A percentile compares a stretch with the other conserved stretches of the same genome.
These are phyloP conservation scores for Siniperca chuatsi DNA, from an alignment of 2,113 vertebrate genomes.

Conservation along the genomic window DNA sequence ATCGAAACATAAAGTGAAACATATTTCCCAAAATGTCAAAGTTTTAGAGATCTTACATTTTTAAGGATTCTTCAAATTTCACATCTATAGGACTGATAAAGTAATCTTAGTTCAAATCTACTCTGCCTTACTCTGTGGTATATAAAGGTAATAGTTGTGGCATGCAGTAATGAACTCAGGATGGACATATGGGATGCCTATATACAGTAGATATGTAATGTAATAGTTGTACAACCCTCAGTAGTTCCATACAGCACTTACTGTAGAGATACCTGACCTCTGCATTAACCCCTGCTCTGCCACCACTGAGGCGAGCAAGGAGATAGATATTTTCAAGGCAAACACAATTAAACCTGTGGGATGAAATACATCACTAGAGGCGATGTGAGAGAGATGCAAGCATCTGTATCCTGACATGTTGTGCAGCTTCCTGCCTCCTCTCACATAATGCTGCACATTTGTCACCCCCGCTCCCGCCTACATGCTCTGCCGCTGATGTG, in stretches of 20 bases:
- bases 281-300: slow-evolving; percentile 75
- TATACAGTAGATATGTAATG: slow-evolving; percentile 42
- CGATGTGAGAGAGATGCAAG: slow-evolving; percentile 61
- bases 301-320: slow-evolving; percentile 26
- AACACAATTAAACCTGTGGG: slow-evolving; percentile 81
- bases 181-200: slow-evolving; percentile 16
- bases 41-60: not conserved
- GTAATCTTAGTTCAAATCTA: not conserved
- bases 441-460: slow-evolving; percentile 72
- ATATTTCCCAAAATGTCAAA: not conserved
- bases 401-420: slow-evolving; percentile 74
- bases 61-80: not conserved
- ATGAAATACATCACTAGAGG: slow-evolving; percentile 65
- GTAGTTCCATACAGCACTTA: slow-evolving; percentile 48
- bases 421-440: slow-evolving; percentile 69
- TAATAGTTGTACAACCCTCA: slow-evolving; percentile 56
- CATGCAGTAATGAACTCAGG: slow-evolving; percentile 11
- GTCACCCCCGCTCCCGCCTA: slow-evolving; percentile 70
- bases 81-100: not conserved
- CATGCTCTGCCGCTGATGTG: slow-evolving; percentile 47
- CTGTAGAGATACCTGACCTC: slow-evolving; percentile 58
- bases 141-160: not conserved
- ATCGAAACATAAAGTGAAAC: not conserved
- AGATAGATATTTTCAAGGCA: slow-evolving; percentile 65
- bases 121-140: not conserved